These are phyloP conservation scores for Apis mellifera DNA, from an alignment of 1,140 invertebrate genomes.

Conservation along the genomic window DNA sequence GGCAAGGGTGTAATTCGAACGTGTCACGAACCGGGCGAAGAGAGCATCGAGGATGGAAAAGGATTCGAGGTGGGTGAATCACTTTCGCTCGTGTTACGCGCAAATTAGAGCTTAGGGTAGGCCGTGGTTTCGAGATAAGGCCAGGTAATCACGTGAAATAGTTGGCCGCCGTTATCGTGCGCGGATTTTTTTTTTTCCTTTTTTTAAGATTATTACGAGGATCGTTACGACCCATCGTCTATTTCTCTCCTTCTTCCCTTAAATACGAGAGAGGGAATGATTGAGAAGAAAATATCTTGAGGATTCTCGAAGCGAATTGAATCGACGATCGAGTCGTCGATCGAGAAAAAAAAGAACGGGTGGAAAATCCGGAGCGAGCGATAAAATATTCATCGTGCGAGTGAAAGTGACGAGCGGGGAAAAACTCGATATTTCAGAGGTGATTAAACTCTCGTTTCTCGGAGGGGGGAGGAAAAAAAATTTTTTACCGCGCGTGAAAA, in stretches of 20 bases:
- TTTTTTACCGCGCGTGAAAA: neutral
- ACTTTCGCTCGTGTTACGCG: slow-evolving; percentile 46
- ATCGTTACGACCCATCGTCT: slow-evolving; percentile 8
- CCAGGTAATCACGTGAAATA: slow-evolving; percentile 30
- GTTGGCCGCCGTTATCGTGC: slow-evolving; percentile 32
- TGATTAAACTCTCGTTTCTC: no score
- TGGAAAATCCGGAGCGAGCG: neutral
- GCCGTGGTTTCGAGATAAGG: slow-evolving; percentile 18
- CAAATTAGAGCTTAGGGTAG: slow-evolving; percentile 13
- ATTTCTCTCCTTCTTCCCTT: neutral
- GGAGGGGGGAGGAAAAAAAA: no score
- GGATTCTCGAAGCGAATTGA: neutral
- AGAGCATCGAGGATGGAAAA: slow-evolving; percentile 42
- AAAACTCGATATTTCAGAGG: neutral
- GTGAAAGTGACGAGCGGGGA: slow-evolving; percentile 1
- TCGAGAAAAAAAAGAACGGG: neutral
- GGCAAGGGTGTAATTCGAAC: neutral
- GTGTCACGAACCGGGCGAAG: slow-evolving; percentile 17
- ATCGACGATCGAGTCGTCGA: neutral
- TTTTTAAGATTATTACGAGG: slow-evolving; percentile 26
- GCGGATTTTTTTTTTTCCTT: slow-evolving; percentile 14
- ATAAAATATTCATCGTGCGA: neutral
- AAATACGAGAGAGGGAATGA: neutral
- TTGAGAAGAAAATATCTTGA: neutral
- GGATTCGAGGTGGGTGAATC: slow-evolving; percentile 37